These are phyloP conservation scores for Pelmatolapia mariae DNA, from an alignment of 2,113 vertebrate genomes.

Conservation along the genomic window DNA sequence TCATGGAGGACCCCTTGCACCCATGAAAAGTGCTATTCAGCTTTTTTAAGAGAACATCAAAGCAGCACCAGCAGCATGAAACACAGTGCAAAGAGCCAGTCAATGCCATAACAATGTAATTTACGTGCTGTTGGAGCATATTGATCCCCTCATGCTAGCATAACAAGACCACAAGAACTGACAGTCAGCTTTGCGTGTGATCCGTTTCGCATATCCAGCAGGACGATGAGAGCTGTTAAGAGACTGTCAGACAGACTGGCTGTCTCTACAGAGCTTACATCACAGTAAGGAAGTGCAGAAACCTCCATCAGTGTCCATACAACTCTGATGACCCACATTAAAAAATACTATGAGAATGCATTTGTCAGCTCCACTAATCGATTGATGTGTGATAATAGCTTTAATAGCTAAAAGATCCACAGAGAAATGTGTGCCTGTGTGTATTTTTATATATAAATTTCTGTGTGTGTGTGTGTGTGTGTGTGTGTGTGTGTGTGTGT, in stretches of 20 bases:
- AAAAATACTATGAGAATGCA: slow-evolving; percentile 4
- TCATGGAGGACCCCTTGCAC: not conserved
- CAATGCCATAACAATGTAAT: not conserved
- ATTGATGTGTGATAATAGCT: slow-evolving; percentile 21
- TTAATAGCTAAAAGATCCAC: not conserved
- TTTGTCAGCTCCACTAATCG: not conserved
- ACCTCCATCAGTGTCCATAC: slow-evolving; percentile 22
- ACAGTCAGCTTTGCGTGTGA: slow-evolving; percentile 15
- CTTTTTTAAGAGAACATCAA: not conserved
- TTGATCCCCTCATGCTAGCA: not conserved
- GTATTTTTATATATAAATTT: not conserved
- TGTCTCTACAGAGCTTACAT: slow-evolving; percentile 39
- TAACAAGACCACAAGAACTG: not conserved
- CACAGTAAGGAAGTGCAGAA: slow-evolving; percentile 21
- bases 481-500: not conserved
- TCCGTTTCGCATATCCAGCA: not conserved
- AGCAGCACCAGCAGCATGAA: not conserved
- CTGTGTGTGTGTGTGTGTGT: not conserved
- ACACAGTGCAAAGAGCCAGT: not conserved
- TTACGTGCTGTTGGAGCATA: not conserved
- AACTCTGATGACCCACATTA: slow-evolving; percentile 22
- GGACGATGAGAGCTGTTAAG: slow-evolving; percentile 21
- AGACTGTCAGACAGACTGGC: slow-evolving; percentile 56
- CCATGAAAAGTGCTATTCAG: not conserved
- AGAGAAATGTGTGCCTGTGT: not conserved